Base-by-base conservation (phyloP, 2,888 invertebrate species). In the Lepidonotus clava region DNA sequence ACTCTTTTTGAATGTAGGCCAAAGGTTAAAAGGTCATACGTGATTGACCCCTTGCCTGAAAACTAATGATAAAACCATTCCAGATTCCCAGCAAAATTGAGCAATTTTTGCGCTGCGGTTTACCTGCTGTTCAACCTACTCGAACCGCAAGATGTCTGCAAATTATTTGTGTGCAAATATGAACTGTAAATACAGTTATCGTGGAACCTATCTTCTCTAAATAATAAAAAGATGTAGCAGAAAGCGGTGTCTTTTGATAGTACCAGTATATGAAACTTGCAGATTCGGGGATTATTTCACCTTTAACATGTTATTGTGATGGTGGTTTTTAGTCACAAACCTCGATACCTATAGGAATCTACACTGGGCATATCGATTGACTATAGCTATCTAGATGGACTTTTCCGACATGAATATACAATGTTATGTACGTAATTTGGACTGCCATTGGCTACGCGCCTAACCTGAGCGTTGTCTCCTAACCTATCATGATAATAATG, bases 371-470 rank as follows among this genome's bases (percentile, higher is more conserved):
- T 61, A 61, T 61, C 28, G 61, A 61, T 24, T 0, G 24, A 5
- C 28, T 61, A 24, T 61, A 61, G 28, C 24, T 2, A 61, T 1
- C 1, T 14, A 61, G 0, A 24, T 14, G 14, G 11, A 11, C 28
- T 18, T 11, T 4, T 61, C 28, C 28, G 61, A 28, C 24, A 4
- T 4, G 61, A 32, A 32, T 61, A 61, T 28, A 28, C 11, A 24
- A 11, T 61, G 28, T 61, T 11, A 1, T 61, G 11, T 61, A 28
- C 28, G 14, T 24, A 61, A 24, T 5, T 28, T 61, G 28, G 24
- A 61, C 61, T 61, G 28, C 61, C 61, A 28, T 61, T 28, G 61
- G 61, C 28, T 61, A n/a, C n/a, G n/a, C n/a, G n/a, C n/a, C n/a
- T n/a, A n/a, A n/a, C n/a, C n/a, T n/a, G n/a, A n/a, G n/a, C n/a